Evolutionary conservation across 2,113 vertebrate species (phyloP), one percentile per base, ranked within the genome.

Genomic region (Marcusenius ussheri): DNA sequence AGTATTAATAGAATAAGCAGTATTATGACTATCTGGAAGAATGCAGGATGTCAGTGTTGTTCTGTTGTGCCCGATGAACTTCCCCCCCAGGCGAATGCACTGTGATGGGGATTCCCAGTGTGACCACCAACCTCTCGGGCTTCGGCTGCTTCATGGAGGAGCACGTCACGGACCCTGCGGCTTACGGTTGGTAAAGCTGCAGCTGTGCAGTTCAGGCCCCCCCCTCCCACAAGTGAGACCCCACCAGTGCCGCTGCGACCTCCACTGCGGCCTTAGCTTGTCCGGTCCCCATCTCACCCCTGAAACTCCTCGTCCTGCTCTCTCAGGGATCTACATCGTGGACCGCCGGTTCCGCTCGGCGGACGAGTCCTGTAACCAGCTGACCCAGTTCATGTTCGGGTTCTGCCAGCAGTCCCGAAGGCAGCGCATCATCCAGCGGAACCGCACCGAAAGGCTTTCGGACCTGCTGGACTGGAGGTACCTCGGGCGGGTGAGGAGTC

Each of bases 141-240:
- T 99, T 99, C 0, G 98, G 98, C 90, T 99, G 98, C 91, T 99
- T 99, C 93, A 97, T 99, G 97, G 97, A 98, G 93, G 98, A 99
- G 80, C 98, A 99, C 0, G 96, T 99, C 77, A 97, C 98, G 4
- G 98, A 99, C 89, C 98, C 98, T 10, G 91, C 97, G 5, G 98
- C 98, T 4, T 99, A 99, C 0, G 98, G 98, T 99, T 39, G 24
- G 89, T 2, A 83, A 42, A 77, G 5, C 89, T 4, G 21, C 39
- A 5, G 35, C 49, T 53, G n/a, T 8, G 74, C 21, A 7, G 10
- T 27, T 42, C 15, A 10, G 74, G 17, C 5, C 27, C 35, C 8
- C 5, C 19, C 2, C 47, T 0, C n/a, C 35, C 8, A 45, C 9
- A 15, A 58, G 19, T 87, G 45, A 66, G 13, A 42, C 31, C 53